Evolutionary conservation across 2,113 vertebrate species (phyloP).

Genomic region (Perca schrenkii): DNA sequence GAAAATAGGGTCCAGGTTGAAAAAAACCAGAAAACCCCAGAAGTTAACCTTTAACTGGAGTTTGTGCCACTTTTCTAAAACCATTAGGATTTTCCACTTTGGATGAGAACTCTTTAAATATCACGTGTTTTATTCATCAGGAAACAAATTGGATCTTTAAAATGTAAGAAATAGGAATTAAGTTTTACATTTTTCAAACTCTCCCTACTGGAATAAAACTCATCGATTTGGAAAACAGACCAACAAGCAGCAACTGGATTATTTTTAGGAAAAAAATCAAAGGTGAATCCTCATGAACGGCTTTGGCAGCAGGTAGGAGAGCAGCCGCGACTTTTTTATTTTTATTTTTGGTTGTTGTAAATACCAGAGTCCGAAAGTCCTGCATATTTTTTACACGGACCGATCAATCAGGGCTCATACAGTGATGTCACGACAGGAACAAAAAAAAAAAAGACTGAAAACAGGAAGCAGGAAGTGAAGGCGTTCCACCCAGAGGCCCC

Average conservation of each 20-base stretch:
- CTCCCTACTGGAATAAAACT: conserved; percentile 20
- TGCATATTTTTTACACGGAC: conserved; percentile 67
- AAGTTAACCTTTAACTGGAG: too few species aligned
- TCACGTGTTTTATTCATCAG: background rate
- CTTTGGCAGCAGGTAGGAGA: background rate
- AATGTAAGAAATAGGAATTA: background rate
- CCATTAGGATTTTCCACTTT: too few species aligned
- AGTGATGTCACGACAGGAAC: conserved; percentile 60
- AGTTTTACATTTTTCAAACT: background rate
- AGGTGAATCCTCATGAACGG: conserved; percentile 10
- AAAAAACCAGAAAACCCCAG: too few species aligned
- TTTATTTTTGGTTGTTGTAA: conserved; percentile 63
- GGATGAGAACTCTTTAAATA: background rate
- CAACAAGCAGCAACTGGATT: background rate
- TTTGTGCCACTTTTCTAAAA: too few species aligned
- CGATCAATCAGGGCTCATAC: conserved; percentile 62
- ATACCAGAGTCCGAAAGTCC: conserved; percentile 55
- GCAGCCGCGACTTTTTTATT: conserved; percentile 49
- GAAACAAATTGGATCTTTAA: background rate
- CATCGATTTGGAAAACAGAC: conserved; percentile 1
- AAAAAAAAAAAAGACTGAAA: conserved; percentile 6
- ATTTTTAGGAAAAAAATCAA: background rate
- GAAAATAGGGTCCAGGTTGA: too few species aligned
- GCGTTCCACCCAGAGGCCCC: conserved; percentile 51
- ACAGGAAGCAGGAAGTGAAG: background rate